phyloP scores from a whole-genome alignment of 2,113 vertebrate species.

The Dendropsophus ebraccatus region DNA sequence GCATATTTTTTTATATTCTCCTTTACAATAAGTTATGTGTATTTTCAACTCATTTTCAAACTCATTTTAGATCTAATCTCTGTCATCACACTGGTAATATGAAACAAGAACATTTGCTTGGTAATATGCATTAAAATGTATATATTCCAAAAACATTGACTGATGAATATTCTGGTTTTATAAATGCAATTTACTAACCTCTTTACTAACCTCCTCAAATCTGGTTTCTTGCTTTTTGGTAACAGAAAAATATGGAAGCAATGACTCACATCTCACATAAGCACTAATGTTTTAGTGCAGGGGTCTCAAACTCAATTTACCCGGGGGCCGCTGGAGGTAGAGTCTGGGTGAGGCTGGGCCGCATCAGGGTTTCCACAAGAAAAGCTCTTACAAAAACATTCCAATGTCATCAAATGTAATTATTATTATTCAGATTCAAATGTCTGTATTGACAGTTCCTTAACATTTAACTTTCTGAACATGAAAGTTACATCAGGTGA shows the following conservation, averaged over 20 bases:
- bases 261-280: background rate
- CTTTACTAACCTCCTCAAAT: background rate
- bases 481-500: no score
- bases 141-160: background rate
- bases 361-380: no score
- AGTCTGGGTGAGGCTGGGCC: no score
- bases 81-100: background rate
- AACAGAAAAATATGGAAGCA: background rate
- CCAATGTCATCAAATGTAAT: no score
- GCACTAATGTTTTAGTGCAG: background rate
- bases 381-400: no score
- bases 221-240: background rate
- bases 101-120: conserved; percentile 14
- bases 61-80: background rate
- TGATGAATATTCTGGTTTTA: conserved; percentile 16
- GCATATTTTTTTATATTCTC: background rate
- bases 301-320: no score
- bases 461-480: no score
- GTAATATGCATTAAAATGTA: background rate
- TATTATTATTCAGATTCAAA: no score
- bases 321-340: no score
- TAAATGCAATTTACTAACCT: background rate
- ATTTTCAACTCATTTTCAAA: background rate
- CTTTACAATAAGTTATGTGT: background rate
- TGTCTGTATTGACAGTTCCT: no score